Evolutionary conservation across 2,888 invertebrate species (phyloP), one percentile per base, ranked within the genome.

Genomic region (Acanthococcus lagerstroemiae): DNA sequence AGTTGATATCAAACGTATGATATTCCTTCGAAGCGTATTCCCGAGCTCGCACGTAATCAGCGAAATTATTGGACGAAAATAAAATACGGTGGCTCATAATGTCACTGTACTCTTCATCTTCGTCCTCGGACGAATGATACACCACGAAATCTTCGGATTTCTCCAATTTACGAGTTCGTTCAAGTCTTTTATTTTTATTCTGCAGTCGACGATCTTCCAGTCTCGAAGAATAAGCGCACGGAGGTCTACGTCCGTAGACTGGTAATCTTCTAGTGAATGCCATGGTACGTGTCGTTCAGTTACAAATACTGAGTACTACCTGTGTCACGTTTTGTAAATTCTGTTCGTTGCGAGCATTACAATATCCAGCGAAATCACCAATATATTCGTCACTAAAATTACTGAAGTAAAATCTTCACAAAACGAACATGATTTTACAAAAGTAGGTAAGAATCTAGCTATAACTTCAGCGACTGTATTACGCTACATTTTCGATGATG

Each of bases 131-230:
- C 1, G 63, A 63, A n/a, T 37, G 27, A 73, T 92, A 92, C 69
- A 87, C 87, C 9, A 92, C 87, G 78, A 92, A 92, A 77, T 92
- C 92, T 74, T 92, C 91, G 0, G 89, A 89, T 73, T 91, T 91
- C 70, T 91, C 91, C 0, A 90, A 86, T 73, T 90, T 90, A 48
- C 89, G 78, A 70, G 85, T 84, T 71, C 87, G 83, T 74, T 89
- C 89, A 72, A 85, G 76, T 70, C 84, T 75, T 60, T 77, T 72
- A 56, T 83, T 84, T 74, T 82, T 83, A 4, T 82, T 82, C 74
- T 84, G 84, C 0, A 83, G 83, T 70, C 82, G 80, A 68, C 90
- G 81, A 72, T 90, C 89, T 72, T 89, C 87, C 60, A 90, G 77
- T 70, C 90, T 83, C 69, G 80, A 80, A 52, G 79, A 80, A 71